Evolutionary conservation across 1,140 invertebrate genomes (phyloP), one percentile per base, ranked within the genome.

Genomic region (Procambarus clarkii): DNA sequence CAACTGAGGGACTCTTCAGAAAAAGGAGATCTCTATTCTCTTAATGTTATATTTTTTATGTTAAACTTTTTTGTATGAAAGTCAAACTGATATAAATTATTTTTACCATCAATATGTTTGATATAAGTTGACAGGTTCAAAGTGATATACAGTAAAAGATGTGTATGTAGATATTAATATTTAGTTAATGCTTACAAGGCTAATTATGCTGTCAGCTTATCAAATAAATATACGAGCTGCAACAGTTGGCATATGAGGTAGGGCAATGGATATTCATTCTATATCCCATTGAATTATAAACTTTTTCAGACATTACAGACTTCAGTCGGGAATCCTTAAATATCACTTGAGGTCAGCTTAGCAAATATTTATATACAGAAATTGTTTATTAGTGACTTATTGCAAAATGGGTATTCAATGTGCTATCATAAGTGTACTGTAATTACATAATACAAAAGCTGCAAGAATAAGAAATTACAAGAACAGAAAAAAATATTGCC

Each of bases 311-410:
- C 50, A 69, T 86, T 71, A 85, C 82, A 91, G 89, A 85, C 89
- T 91, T 85, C 74, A 85, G 89, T 80, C 89, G 50, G 82, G 89
- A 91, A 85, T 91, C 76, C 89, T 83, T 45, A 58, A 50, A 91
- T 64, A 89, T 74, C 79, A 79, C 82, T 85, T 85, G 83, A 91
- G 89, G 89, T 91, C 89, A 91, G 54, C 89, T 85, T 80, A 82
- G 87, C 79, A 89, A 46, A 34, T 34, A 74, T 15, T 74, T 21
- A 74, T 34, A 34, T 34, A 74, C 60, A 71, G 64, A 9, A 71
- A 85, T 46, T 45, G 18, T 44, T 83, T 50, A 54, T 9, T 64
- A 44, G 48, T 64, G 60, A 64, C 21, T 21, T 64, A 64, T 18
- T 64, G 60, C 13, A 64, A 34, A 54, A 64, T 64, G 18, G 18